Base-by-base conservation (phyloP, 2,888 invertebrate genomes). In the Polylopha cassiicola region DNA sequence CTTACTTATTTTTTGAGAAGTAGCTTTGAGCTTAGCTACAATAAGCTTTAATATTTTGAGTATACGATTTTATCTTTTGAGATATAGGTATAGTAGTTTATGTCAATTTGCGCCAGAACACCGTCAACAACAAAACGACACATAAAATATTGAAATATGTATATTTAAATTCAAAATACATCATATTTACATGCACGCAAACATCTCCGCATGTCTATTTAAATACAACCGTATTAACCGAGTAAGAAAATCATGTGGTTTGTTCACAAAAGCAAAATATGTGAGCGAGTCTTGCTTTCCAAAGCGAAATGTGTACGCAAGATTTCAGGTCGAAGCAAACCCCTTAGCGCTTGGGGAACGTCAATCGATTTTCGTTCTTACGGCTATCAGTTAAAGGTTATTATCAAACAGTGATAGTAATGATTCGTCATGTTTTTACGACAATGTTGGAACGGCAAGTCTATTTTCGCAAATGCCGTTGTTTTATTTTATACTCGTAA, bases 401-500 rank as follows among this genome's bases (percentile, higher is more conserved):
- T n/a, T n/a, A n/a, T n/a, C n/a, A n/a, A n/a, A n/a, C n/a, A n/a
- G n/a, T 39, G n/a, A 5, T 13, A 23, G 11, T 29, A 18, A 26
- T 18, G 21, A 41, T 36, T 45, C 45, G 47, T 52, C 32, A 42
- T 37, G 51, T 54, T 63, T n/a, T 63, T 62, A 66, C 51, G 51
- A 49, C 58, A 58, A 49, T 62, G 60, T 61, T 57, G 56, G 60
- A 65, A 60, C 58, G 55, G 53, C 58, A 51, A 53, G 53, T 55
- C 56, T 55, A 63, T 58, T 62, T 62, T 58, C 54, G 51, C 48
- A 21, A 44, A 29, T 42, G 45, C 32, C 32, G 29, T 38, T 50
- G 46, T 33, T 53, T 64, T 63, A 65, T 61, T 51, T 51, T 47
- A 46, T 13, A 47, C 47, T 64, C 62, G 64, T 73, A 65, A 69